Evolutionary conservation across 2,797 vertebrate species (phyloP).

Genomic region (Galaxias olidus): DNA sequence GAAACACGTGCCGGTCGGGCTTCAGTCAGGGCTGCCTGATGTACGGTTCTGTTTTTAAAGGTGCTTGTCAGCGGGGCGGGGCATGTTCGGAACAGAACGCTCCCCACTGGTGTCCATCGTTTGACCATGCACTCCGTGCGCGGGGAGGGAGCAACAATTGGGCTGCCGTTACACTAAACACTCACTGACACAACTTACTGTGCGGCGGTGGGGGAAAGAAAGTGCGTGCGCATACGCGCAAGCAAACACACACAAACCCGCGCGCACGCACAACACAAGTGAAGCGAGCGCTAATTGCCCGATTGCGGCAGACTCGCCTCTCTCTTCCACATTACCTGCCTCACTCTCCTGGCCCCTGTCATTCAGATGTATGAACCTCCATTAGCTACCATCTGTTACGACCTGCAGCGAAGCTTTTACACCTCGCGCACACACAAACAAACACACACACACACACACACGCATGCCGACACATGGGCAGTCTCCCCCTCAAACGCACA

Average conservation of each 20-base stretch:
- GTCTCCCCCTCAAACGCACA: background rate
- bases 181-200: too few species aligned
- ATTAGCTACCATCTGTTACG: conserved; percentile 85
- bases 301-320: background rate
- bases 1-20: too few species aligned
- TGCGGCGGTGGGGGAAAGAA: too few species aligned
- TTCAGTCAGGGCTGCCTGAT: too few species aligned
- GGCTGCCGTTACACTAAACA: too few species aligned
- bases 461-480: too few species aligned
- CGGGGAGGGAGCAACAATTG: too few species aligned
- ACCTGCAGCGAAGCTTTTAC: conserved; percentile 78
- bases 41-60: too few species aligned
- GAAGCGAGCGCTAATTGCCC: background rate
- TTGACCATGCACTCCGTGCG: too few species aligned
- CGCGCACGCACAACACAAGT: conserved; percentile 17
- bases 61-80: too few species aligned
- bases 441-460: background rate
- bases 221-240: conserved; percentile 16
- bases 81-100: too few species aligned
- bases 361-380: conserved; percentile 84
- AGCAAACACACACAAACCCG: conserved; percentile 24
- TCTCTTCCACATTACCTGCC: conserved; percentile 51
- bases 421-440: conserved; percentile 10
- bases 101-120: too few species aligned
- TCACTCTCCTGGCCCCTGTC: conserved; percentile 71